Percentiles rank a stretch among this genome's conserved stretches.
These are phyloP conservation scores for Drosophila mauritiana DNA, from an alignment of 1,140 invertebrate species.

Conservation along the genomic window DNA sequence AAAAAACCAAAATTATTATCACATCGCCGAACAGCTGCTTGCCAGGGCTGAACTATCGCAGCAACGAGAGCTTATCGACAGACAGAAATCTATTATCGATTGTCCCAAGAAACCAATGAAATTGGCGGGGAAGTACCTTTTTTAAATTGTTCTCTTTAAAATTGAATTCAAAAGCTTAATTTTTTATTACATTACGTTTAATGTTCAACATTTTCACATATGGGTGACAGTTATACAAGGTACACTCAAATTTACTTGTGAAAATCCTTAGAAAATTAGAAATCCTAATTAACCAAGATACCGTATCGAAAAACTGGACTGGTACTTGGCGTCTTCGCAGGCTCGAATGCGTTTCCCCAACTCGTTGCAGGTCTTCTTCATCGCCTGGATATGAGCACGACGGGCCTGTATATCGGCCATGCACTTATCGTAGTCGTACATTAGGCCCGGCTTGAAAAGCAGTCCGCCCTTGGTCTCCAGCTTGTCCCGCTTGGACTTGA, in stretches of 20 bases:
- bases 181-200: no score
- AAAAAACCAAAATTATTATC: constrained; percentile 62
- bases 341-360: neutral
- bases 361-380: constrained; percentile 4
- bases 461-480: constrained; percentile 27
- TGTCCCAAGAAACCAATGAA: neutral
- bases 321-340: neutral
- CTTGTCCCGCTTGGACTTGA: constrained; percentile 12
- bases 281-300: neutral
- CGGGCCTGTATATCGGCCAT: constrained; percentile 5
- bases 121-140: constrained; percentile 2
- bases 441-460: constrained; percentile 21
- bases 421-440: constrained; percentile 41
- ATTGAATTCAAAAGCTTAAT: no score
- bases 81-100: neutral
- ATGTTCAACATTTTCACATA: no score
- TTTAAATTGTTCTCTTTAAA: neutral
- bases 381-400: neutral
- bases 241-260: constrained; percentile 2
- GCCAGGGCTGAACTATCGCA: constrained; percentile 6
- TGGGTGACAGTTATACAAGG: neutral
- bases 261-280: constrained; percentile 28
- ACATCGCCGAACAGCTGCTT: constrained; percentile 69
- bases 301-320: neutral
- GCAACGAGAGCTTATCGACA: constrained; percentile 4